A percentile compares a stretch with the other conserved stretches of the same genome.
Conservation (phyloP, 2,888 invertebrate genomes). For the Synergus japonicus region DNA sequence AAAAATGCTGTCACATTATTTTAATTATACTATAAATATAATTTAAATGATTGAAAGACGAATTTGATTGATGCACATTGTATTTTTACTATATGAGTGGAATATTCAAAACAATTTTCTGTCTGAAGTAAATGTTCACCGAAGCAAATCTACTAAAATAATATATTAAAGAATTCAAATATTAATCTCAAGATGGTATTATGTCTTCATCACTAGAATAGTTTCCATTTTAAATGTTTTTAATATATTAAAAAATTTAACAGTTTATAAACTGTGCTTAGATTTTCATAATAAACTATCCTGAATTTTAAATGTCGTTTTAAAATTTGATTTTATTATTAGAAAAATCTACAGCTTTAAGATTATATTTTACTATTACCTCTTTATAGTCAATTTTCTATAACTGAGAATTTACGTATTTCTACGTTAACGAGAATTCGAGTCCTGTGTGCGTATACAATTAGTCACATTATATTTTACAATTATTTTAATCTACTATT, state of each 20-base stretch:
- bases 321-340: conserved; percentile 14
- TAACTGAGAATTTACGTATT: conserved; percentile 17
- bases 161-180: background rate
- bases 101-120: background rate
- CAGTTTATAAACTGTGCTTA: conserved; percentile 29
- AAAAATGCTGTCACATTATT: no score
- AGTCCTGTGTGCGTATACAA: conserved; percentile 31
- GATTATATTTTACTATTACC: conserved; percentile 21
- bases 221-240: conserved; percentile 31
- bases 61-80: background rate
- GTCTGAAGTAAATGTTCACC: background rate
- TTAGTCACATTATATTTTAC: conserved; percentile 24
- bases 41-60: background rate
- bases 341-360: conserved; percentile 29
- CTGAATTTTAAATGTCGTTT: conserved; percentile 22
- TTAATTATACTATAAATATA: no score
- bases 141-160: background rate
- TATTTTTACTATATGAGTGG: background rate
- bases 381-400: conserved; percentile 26
- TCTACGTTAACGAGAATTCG: conserved; percentile 29
- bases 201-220: conserved; percentile 25
- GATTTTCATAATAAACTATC: conserved; percentile 37
- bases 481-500: conserved; percentile 15
- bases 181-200: conserved; percentile 8
- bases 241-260: conserved; percentile 32